A percentile compares a stretch with the other conserved stretches of the same genome.
phyloP scores from a whole-genome alignment of 2,888 invertebrate species.

The Candidula unifasciata region DNA sequence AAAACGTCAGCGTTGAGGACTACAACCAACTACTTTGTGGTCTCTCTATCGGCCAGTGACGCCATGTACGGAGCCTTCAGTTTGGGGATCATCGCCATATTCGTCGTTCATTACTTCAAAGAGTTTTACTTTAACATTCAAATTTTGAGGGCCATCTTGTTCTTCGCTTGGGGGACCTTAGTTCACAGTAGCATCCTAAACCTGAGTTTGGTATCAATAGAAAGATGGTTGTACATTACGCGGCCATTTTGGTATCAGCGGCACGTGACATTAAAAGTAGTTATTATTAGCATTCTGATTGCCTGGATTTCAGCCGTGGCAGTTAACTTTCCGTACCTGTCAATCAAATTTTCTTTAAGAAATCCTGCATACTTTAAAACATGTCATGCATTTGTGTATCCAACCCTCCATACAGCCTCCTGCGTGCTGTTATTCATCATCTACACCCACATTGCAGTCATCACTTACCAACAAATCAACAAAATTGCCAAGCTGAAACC shows the following conservation, averaged over 20 bases:
- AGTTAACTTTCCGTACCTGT: constrained; percentile 26
- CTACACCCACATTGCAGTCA: constrained; percentile 39
- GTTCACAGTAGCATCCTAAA: constrained; percentile 25
- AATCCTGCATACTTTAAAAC: background rate
- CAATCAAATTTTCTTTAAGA: background rate
- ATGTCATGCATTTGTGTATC: constrained; percentile 22
- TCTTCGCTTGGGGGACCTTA: constrained; percentile 35
- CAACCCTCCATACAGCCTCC: constrained; percentile 24
- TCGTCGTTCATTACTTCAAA: background rate
- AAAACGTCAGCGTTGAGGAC: background rate
- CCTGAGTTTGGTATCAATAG: constrained; percentile 24
- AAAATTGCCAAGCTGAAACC: constrained; percentile 25
- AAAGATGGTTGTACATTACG: constrained; percentile 44
- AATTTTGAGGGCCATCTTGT: background rate
- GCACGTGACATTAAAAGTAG: background rate
- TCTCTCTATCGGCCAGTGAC: background rate
- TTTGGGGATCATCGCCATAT: background rate
- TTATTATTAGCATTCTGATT: constrained; percentile 3
- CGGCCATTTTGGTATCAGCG: constrained; percentile 37
- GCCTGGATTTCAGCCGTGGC: constrained; percentile 18
- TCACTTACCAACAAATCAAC: constrained; percentile 34
- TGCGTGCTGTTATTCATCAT: constrained; percentile 8
- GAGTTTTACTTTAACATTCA: background rate
- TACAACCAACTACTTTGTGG: background rate
- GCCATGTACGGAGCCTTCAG: background rate